A percentile compares a stretch with the other conserved stretches of the same genome.
Evolutionary conservation across 2,113 vertebrate genomes (phyloP).

Genomic region (Propithecus coquereli): DNA sequence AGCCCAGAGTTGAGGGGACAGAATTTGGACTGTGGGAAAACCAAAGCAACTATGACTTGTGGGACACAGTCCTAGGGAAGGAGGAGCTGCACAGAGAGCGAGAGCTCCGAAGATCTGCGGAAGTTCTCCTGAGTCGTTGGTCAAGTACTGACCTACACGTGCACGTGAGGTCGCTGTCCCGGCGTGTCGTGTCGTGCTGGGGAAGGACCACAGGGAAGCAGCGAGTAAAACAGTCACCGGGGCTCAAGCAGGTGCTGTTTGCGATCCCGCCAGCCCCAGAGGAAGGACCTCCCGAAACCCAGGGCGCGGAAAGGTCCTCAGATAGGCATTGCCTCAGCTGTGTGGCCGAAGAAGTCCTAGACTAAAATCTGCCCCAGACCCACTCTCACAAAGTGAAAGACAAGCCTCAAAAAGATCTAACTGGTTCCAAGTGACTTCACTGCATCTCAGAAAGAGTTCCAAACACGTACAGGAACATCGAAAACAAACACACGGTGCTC

Average conservation of each 20-base stretch:
- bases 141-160: background rate
- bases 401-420: background rate
- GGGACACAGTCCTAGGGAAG: background rate
- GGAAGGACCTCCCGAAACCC: background rate
- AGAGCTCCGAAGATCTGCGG: background rate
- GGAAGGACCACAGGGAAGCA: background rate
- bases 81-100: background rate
- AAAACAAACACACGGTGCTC: background rate
- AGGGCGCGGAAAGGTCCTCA: background rate
- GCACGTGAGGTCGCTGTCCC: background rate
- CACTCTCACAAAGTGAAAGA: background rate
- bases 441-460: background rate
- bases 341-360: background rate
- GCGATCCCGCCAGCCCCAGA: background rate
- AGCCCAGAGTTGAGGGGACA: background rate
- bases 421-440: background rate
- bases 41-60: too few relatives aligned
- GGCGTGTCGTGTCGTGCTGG: background rate
- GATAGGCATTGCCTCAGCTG: background rate
- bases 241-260: background rate
- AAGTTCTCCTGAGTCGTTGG: background rate
- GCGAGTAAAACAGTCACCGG: accelerated
- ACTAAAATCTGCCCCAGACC: background rate
- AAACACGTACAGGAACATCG: background rate
- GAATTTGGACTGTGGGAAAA: background rate